Conservation (phyloP, 2,113 vertebrate species). For the Hylia prasina region DNA sequence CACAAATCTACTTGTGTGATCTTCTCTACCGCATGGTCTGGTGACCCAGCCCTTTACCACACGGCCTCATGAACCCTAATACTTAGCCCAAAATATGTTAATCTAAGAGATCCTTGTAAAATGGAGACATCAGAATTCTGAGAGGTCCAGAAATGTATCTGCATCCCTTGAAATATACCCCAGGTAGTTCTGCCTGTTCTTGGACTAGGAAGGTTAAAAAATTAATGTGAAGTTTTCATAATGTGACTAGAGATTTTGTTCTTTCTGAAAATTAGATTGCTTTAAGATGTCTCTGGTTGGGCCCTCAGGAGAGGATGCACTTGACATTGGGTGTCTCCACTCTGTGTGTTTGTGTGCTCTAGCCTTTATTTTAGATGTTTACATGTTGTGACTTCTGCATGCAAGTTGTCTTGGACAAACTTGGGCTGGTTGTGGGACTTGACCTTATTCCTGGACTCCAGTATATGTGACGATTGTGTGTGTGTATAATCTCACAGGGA, state of each 20-base stretch:
- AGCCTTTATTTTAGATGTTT: background rate
- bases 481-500: background rate
- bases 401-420: background rate
- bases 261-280: background rate
- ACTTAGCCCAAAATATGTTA: background rate
- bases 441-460: background rate
- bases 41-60: background rate
- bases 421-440: background rate
- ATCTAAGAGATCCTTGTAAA: background rate
- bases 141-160: background rate
- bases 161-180: background rate
- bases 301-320: background rate
- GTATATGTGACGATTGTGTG: background rate
- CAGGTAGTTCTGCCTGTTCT: background rate
- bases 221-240: background rate
- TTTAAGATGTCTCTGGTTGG: background rate
- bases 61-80: background rate
- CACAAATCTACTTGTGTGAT: background rate
- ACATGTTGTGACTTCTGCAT: background rate
- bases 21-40: accelerated
- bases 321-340: accelerated
- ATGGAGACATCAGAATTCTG: background rate
- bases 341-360: background rate
- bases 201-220: background rate
- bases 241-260: background rate